Evolutionary conservation across 1,140 invertebrate species (phyloP).

Genomic region (Asobara japonica): DNA sequence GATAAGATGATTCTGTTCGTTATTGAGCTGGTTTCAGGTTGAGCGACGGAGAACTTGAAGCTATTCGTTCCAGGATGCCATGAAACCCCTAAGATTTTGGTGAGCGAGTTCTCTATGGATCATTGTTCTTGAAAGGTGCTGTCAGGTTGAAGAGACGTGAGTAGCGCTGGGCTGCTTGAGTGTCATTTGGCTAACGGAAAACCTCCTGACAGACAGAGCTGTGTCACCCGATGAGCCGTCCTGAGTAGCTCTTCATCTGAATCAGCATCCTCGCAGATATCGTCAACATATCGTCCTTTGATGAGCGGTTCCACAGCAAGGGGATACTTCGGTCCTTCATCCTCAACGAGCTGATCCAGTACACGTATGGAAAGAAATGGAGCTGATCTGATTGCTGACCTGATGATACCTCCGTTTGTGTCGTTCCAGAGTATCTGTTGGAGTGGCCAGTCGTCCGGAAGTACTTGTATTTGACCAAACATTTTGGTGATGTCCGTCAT

Average conservation of each 20-base stretch:
- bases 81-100: constrained; percentile 18
- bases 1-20: constrained; percentile 22
- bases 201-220: constrained; percentile 9
- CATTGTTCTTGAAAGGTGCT: background rate
- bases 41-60: constrained; percentile 3
- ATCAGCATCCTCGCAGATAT: constrained; percentile 40
- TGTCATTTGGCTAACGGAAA: constrained; percentile 23
- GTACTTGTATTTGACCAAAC: constrained; percentile 43
- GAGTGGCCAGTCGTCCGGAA: background rate
- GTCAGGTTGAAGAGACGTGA: background rate
- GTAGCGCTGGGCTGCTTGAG: background rate
- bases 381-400: constrained; percentile 46
- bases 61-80: constrained; percentile 9
- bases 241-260: constrained; percentile 36
- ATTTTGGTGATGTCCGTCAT: constrained; percentile 43
- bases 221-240: background rate
- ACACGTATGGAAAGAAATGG: constrained; percentile 50
- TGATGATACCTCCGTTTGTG: background rate
- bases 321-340: constrained; percentile 42
- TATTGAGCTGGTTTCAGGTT: background rate
- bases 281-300: constrained; percentile 48
- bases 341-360: constrained; percentile 45
- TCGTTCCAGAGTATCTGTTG: constrained; percentile 10
- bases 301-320: constrained; percentile 26
- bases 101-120: constrained; percentile 10